phyloP scores from a whole-genome alignment of 2,113 vertebrate genomes.

The Rhynchomys soricoides region DNA sequence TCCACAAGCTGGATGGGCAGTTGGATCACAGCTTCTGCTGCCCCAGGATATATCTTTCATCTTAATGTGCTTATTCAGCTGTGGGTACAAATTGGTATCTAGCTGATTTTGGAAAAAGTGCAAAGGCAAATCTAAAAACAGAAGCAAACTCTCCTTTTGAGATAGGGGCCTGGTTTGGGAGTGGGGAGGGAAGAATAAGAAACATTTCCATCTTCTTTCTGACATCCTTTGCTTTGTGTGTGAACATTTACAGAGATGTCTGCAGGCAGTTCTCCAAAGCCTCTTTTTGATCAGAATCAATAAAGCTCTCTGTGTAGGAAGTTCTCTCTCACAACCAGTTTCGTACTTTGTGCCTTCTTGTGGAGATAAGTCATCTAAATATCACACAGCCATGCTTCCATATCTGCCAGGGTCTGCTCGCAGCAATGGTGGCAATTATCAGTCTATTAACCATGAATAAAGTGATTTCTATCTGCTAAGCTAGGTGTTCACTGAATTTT shows the following conservation, averaged over 20 bases:
- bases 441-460: neutral
- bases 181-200: neutral
- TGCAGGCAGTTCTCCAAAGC: slow-evolving; percentile 35
- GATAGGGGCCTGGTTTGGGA: neutral
- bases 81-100: slow-evolving; percentile 18
- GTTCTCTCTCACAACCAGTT: slow-evolving; percentile 5
- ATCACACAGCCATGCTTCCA: neutral
- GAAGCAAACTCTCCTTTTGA: slow-evolving; percentile 44
- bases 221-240: slow-evolving; percentile 50
- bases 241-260: slow-evolving; percentile 21
- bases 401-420: neutral
- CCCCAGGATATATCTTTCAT: slow-evolving; percentile 66
- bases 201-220: slow-evolving; percentile 32
- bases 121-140: slow-evolving; percentile 56
- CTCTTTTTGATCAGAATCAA: slow-evolving; percentile 60
- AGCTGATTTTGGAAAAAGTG: slow-evolving; percentile 57
- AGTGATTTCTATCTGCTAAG: neutral
- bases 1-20: neutral
- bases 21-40: neutral
- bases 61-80: slow-evolving; percentile 74
- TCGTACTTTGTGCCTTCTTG: slow-evolving; percentile 24
- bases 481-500: neutral
- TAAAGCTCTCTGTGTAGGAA: slow-evolving; percentile 33
- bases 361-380: slow-evolving; percentile 1
- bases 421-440: neutral